A percentile compares a stretch with the other conserved stretches of the same genome.
Conservation (phyloP, 1,140 invertebrate genomes). For the Drosophila arizonae region DNA sequence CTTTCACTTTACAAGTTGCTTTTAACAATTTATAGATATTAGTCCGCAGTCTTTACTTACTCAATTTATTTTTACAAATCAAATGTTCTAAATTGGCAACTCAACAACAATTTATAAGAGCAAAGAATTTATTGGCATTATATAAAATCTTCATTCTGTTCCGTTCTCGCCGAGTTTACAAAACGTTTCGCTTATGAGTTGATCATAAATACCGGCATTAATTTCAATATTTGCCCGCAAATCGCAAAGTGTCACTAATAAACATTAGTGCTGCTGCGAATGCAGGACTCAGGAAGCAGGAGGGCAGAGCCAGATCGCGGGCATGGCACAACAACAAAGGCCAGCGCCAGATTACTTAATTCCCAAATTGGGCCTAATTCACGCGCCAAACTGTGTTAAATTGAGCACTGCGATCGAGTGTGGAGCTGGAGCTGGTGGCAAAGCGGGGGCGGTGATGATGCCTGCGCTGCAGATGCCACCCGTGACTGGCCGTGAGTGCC, state of each 20-base stretch:
- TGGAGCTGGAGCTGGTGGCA: constrained; percentile 15
- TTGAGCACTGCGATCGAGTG: constrained; percentile 39
- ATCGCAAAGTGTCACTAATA: constrained; percentile 64
- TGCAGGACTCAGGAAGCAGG: background rate
- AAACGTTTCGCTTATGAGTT: background rate
- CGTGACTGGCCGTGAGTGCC: constrained; percentile 62
- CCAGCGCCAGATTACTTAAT: constrained; percentile 77
- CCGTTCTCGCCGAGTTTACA: background rate
- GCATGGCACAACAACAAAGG: constrained; percentile 50
- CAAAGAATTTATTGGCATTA: too few species aligned
- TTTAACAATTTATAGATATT: too few species aligned
- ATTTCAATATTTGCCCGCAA: constrained; percentile 42
- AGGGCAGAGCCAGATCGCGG: background rate
- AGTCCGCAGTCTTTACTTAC: too few species aligned
- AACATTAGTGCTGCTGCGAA: constrained; percentile 40
- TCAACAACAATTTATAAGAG: too few species aligned
- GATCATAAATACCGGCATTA: constrained; percentile 11
- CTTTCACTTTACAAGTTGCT: too few species aligned
- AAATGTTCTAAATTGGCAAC: too few species aligned
- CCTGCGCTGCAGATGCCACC: constrained; percentile 68
- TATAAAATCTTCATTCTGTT: background rate
- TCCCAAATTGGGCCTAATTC: constrained; percentile 81
- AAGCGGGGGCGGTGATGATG: constrained; percentile 43
- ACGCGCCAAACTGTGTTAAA: constrained; percentile 82
- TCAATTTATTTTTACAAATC: too few species aligned